These are phyloP conservation scores for Oreotragus oreotragus DNA, from an alignment of 2,113 vertebrate genomes.

Conservation along the genomic window DNA sequence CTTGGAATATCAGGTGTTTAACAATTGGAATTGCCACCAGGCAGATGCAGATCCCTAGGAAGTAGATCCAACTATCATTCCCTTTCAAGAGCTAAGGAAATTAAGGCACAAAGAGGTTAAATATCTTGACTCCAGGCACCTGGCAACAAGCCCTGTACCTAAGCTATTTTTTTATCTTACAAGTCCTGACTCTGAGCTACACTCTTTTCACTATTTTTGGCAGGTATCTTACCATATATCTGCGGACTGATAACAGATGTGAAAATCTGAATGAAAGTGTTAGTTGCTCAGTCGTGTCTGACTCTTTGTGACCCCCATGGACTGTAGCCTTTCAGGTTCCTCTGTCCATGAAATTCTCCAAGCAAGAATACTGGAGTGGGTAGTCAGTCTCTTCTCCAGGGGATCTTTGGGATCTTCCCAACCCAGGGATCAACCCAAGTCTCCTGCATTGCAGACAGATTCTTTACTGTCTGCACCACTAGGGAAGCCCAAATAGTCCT, in stretches of 20 bases:
- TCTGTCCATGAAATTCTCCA: background rate
- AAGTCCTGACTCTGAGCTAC: background rate
- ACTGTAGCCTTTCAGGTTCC: background rate
- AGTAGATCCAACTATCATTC: background rate
- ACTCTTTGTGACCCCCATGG: background rate
- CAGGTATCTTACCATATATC: background rate
- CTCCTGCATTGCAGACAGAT: background rate
- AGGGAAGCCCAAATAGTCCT: background rate
- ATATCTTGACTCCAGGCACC: background rate
- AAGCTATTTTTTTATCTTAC: background rate
- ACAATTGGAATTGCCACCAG: background rate
- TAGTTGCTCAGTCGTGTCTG: background rate
- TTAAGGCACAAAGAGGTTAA: background rate
- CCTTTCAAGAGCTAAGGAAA: background rate
- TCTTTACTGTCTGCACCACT: background rate
- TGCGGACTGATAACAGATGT: background rate
- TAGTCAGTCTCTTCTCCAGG: background rate
- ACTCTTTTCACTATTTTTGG: background rate
- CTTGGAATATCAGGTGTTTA: background rate
- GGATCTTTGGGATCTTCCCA: background rate
- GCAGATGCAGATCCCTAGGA: background rate
- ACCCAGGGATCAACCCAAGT: background rate
- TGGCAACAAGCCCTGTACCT: background rate
- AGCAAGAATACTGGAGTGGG: background rate
- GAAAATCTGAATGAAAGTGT: background rate